A percentile compares a stretch with the other conserved stretches of the same genome.
These are phyloP conservation scores for Charaxes varanes DNA, from an alignment of 1,140 invertebrate genomes.

Conservation along the genomic window DNA sequence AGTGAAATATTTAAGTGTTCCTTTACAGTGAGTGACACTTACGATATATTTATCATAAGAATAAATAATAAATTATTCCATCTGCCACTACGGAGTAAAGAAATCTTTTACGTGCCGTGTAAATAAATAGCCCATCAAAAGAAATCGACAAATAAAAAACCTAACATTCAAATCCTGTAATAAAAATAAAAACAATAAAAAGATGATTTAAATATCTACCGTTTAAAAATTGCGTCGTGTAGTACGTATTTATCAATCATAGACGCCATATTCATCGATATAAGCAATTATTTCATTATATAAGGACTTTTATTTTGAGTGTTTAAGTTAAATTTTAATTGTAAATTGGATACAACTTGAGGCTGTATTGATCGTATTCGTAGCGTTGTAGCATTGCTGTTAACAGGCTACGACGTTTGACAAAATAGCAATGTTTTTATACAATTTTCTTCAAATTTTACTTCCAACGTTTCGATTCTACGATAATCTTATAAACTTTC, in stretches of 20 bases:
- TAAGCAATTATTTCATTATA: too few relatives aligned
- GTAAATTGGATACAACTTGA: constrained; percentile 3
- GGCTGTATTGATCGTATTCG: constrained; percentile 11
- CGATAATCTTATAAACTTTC: too few relatives aligned
- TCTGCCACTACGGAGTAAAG: too few relatives aligned
- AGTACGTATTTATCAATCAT: too few relatives aligned
- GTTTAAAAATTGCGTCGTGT: constrained; percentile 1
- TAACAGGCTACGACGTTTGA: constrained; percentile 8
- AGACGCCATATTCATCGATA: too few relatives aligned
- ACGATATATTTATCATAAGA: not conserved
- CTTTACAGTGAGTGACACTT: constrained; percentile 1
- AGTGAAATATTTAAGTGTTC: constrained; percentile 37
- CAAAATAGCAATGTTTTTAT: constrained; percentile 6
- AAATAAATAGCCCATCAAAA: constrained; percentile 2
- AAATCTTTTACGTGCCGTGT: too few relatives aligned
- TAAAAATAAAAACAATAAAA: not conserved
- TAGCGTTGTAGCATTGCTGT: constrained; percentile 10
- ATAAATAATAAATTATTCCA: not conserved
- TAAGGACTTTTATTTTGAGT: too few relatives aligned
- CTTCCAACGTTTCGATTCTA: too few relatives aligned
- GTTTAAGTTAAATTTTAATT: constrained; percentile 2
- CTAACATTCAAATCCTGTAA: not conserved
- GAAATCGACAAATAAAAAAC: not conserved
- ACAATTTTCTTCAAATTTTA: too few relatives aligned
- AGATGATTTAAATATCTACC: not conserved